Evolutionary conservation across 2,797 vertebrate genomes (phyloP).

Genomic region (Crenuchus spilurus): DNA sequence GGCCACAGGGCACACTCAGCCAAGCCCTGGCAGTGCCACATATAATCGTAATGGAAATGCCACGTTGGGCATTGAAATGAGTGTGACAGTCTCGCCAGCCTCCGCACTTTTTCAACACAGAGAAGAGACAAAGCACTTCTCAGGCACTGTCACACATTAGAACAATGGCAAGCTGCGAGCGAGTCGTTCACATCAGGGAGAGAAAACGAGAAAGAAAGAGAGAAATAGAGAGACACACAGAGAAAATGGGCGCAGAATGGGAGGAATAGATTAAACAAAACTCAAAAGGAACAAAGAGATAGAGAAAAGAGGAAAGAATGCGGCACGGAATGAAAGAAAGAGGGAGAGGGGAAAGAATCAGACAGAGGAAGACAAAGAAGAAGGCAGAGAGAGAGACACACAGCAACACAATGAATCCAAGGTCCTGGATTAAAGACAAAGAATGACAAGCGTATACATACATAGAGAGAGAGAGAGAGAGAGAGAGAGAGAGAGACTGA

Average conservation of each 20-base stretch:
- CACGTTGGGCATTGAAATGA: constrained; percentile 64
- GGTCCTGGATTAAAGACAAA: constrained; percentile 63
- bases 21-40: constrained; percentile 56
- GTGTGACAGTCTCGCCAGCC: constrained; percentile 59
- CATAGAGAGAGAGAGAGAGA: constrained; percentile 18
- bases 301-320: constrained; percentile 10
- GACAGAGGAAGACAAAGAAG: constrained; percentile 20
- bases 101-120: constrained; percentile 61
- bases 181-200: constrained; percentile 68
- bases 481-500: constrained; percentile 38
- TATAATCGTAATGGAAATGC: constrained; percentile 76
- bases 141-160: constrained; percentile 66
- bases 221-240: constrained; percentile 21
- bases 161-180: constrained; percentile 67
- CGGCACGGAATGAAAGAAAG: background rate
- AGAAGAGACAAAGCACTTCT: constrained; percentile 74
- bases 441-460: constrained; percentile 54
- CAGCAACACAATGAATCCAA: constrained; percentile 56
- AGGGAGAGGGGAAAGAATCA: constrained; percentile 2
- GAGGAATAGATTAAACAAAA: constrained; percentile 43
- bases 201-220: constrained; percentile 55
- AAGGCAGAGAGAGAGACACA: constrained; percentile 43
- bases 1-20: constrained; percentile 32
- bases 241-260: constrained; percentile 38
- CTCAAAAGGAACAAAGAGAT: constrained; percentile 42